These are phyloP conservation scores for Euphonia xanthogaster DNA, from an alignment of 2,797 vertebrate species.

Conservation along the genomic window DNA sequence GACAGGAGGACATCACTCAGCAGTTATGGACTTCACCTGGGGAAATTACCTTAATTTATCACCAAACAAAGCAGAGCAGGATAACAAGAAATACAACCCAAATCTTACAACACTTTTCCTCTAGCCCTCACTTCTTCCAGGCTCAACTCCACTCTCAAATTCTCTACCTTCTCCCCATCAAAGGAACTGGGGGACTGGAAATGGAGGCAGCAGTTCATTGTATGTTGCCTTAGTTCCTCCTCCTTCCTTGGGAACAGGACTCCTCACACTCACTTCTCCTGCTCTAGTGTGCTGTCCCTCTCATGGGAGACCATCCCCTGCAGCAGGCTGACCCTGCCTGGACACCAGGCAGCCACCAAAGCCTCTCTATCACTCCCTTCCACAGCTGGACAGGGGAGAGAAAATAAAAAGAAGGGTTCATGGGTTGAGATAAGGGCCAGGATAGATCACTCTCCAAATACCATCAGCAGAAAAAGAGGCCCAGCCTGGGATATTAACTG, in stretches of 20 bases:
- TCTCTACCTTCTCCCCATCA: not conserved
- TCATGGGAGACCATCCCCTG: not conserved
- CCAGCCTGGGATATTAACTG: not conserved
- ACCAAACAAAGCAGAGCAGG: not conserved
- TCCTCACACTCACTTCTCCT: not conserved
- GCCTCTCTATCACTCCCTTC: not conserved
- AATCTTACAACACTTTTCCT: not conserved
- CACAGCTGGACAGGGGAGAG: not conserved
- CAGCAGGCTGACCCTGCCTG: not conserved
- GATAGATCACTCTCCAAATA: not conserved
- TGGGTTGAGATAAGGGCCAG: not conserved
- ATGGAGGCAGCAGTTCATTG: not conserved
- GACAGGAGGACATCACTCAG: not conserved
- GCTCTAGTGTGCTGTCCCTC: not conserved
- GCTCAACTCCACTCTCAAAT: not conserved
- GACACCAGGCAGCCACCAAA: not conserved
- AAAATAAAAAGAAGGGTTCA: rapidly evolving
- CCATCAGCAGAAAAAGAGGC: rapidly evolving
- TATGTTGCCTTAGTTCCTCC: not conserved
- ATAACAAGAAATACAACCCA: not conserved
- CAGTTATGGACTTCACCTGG: not conserved
- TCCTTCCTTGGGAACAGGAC: not conserved
- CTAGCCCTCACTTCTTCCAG: not conserved
- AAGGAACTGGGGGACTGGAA: too few relatives aligned
- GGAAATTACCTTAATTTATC: not conserved